Conservation (phyloP, 2,797 vertebrate species). For the Cirrhinus molitorella region DNA sequence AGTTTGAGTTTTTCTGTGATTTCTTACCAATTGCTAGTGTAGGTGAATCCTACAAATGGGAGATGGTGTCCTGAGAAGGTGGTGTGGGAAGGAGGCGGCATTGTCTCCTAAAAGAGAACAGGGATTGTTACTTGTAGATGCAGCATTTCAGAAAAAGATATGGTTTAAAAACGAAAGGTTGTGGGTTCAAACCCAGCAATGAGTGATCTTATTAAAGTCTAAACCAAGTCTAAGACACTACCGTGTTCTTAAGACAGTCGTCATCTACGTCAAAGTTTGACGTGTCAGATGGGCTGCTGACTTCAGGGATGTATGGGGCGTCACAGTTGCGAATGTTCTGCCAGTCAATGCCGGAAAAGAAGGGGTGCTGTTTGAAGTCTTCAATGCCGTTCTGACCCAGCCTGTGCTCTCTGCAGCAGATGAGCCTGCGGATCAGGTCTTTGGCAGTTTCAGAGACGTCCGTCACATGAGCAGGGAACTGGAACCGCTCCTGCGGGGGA, state of each 20-base stretch:
- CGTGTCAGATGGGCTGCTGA: constrained; percentile 98
- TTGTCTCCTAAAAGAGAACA: constrained; percentile 86
- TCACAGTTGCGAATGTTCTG: constrained; percentile 94
- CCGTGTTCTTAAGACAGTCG: constrained; percentile 97
- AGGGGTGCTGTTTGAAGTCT: constrained; percentile 96
- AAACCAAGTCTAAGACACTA: constrained; percentile 72
- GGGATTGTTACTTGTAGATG: neutral
- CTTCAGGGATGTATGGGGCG: constrained; percentile 98
- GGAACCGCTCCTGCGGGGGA: constrained; percentile 90
- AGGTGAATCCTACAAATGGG: constrained; percentile 98
- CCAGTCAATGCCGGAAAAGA: constrained; percentile 94
- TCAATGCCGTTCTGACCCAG: constrained; percentile 97
- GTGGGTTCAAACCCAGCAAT: neutral
- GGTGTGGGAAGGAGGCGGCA: constrained; percentile 95
- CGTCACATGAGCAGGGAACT: constrained; percentile 91
- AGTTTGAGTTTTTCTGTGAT: no score
- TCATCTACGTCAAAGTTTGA: constrained; percentile 99
- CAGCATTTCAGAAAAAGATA: neutral
- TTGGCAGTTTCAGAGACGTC: constrained; percentile 97
- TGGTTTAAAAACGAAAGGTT: neutral
- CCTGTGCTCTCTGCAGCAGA: constrained; percentile 95
- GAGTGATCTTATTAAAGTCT: neutral
- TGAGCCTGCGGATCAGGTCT: constrained; percentile 94
- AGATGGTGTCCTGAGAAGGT: constrained; percentile 98
- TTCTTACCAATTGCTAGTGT: constrained; percentile 97